Evolutionary conservation across 2,797 vertebrate genomes (phyloP).

Genomic region (Poecile montanus): DNA sequence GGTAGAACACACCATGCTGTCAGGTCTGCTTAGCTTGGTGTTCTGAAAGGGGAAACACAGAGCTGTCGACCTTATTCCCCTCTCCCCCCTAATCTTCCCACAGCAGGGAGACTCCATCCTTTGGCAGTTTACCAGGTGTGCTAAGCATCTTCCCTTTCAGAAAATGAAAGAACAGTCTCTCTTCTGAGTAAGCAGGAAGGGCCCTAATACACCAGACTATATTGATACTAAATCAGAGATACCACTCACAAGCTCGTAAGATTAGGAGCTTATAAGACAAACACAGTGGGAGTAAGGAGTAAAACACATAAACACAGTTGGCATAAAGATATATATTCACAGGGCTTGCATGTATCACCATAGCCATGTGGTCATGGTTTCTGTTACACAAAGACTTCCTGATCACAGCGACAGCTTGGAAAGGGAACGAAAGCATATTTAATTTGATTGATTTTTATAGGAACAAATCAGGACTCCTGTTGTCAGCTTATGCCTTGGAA

Average conservation of each 20-base stretch:
- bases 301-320: constrained; percentile 6
- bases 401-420: neutral
- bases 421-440: neutral
- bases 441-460: neutral
- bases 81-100: neutral
- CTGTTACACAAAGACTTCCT: neutral
- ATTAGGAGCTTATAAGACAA: constrained; percentile 5
- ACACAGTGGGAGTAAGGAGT: neutral
- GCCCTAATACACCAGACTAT: neutral
- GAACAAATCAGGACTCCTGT: constrained; percentile 3
- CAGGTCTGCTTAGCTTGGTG: neutral
- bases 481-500: constrained; percentile 9
- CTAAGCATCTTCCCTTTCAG: neutral
- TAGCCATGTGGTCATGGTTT: neutral
- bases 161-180: neutral
- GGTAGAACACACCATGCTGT: rapidly evolving
- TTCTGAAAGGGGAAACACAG: neutral
- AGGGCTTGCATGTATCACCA: neutral
- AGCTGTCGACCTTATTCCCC: neutral
- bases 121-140: neutral
- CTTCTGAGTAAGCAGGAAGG: neutral
- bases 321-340: neutral
- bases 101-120: neutral
- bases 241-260: neutral
- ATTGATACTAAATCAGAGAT: neutral